phyloP scores from a whole-genome alignment of 2,797 vertebrate species.

The Peromyscus nudipes region DNA sequence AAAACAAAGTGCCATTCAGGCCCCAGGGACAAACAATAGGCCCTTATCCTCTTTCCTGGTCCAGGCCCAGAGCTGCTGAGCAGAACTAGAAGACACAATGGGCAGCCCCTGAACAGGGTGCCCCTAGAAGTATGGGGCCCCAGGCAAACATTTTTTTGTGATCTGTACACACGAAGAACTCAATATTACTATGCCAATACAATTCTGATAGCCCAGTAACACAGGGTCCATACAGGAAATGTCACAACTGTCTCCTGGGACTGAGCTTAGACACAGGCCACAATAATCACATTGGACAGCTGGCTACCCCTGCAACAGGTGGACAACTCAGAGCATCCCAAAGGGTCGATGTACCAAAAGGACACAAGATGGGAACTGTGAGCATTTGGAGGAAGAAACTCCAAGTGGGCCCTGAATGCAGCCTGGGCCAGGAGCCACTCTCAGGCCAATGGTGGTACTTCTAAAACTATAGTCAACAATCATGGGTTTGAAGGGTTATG shows the following conservation, averaged over 20 bases:
- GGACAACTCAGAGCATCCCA: background rate
- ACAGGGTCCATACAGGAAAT: background rate
- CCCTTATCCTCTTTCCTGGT: slow-evolving; percentile 64
- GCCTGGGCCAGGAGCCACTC: background rate
- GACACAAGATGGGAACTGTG: background rate
- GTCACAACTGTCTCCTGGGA: background rate
- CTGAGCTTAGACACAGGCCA: background rate
- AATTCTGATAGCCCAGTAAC: background rate
- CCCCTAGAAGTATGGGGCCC: background rate
- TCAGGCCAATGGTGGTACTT: background rate
- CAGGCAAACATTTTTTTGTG: slow-evolving; percentile 5
- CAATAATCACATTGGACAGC: background rate
- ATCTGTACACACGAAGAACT: background rate
- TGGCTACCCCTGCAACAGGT: background rate
- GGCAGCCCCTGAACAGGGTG: background rate
- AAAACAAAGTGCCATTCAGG: slow-evolving; percentile 77
- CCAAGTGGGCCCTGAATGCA: background rate
- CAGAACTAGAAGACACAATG: background rate
- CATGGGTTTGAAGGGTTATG: background rate
- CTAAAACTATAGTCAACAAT: background rate
- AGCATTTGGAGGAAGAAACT: background rate
- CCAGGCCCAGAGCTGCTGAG: slow-evolving; percentile 1
- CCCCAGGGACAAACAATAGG: slow-evolving; percentile 56
- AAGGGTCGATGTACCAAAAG: background rate
- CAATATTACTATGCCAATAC: background rate